phyloP scores from a whole-genome alignment of 1,140 invertebrate genomes.

The Antheraea mylitta region DNA sequence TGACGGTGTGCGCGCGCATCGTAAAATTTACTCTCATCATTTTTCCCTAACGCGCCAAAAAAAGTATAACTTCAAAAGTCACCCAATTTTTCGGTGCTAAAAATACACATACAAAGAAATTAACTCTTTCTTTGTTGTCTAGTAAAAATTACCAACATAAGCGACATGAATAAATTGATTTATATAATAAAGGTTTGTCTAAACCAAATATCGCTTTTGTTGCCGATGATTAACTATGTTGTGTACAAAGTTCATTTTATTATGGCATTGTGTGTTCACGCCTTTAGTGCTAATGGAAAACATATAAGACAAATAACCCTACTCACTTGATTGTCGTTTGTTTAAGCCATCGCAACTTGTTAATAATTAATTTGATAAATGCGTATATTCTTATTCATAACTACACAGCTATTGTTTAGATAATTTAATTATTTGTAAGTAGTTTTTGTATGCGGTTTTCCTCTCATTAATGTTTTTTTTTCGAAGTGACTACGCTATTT shows the following conservation, averaged over 20 bases:
- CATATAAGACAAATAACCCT: conserved; percentile 26
- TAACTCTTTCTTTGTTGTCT: too few relatives aligned
- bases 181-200: conserved; percentile 20
- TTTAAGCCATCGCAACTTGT: not conserved
- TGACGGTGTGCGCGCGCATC: too few relatives aligned
- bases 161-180: conserved; percentile 5
- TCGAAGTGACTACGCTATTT: too few relatives aligned
- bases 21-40: too few relatives aligned
- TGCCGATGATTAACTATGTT: conserved; percentile 33
- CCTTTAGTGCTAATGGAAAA: conserved; percentile 27
- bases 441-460: too few relatives aligned
- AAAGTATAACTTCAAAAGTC: too few relatives aligned
- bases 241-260: conserved; percentile 24
- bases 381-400: not conserved
- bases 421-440: too few relatives aligned
- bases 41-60: too few relatives aligned
- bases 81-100: too few relatives aligned
- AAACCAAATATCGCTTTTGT: conserved; percentile 30
- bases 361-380: not conserved
- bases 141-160: not conserved
- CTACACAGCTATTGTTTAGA: not conserved
- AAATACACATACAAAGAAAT: too few relatives aligned
- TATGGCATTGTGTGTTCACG: conserved; percentile 27
- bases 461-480: too few relatives aligned
- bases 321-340: conserved; percentile 6